phyloP scores from a whole-genome alignment of 2,888 invertebrate species.

The Sylvicola cinctus region DNA sequence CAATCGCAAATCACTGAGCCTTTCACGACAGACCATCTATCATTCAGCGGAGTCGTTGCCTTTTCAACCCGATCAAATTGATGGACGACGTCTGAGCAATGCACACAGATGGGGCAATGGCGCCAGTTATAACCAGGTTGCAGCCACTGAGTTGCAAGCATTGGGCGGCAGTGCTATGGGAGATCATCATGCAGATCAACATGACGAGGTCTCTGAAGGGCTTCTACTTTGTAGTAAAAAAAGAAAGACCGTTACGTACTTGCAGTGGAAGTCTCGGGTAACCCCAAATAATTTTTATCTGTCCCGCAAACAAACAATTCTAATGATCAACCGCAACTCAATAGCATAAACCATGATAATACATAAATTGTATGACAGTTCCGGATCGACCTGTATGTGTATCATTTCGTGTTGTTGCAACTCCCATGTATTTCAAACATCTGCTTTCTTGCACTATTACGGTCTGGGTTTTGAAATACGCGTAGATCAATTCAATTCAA shows the following conservation, averaged over 20 bases:
- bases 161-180: too few relatives aligned
- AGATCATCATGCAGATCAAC: not conserved
- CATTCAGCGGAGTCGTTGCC: slow-evolving; percentile 34
- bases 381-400: too few relatives aligned
- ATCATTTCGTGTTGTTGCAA: too few relatives aligned
- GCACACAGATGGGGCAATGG: slow-evolving; percentile 8
- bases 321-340: not conserved
- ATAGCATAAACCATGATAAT: not conserved
- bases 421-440: too few relatives aligned
- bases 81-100: slow-evolving; percentile 12
- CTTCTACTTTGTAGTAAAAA: slow-evolving; percentile 24
- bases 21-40: slow-evolving; percentile 36
- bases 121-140: not conserved
- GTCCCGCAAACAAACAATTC: not conserved
- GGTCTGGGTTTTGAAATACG: too few relatives aligned
- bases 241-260: slow-evolving; percentile 33
- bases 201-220: slow-evolving; percentile 31
- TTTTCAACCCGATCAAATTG: slow-evolving; percentile 17
- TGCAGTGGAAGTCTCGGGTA: slow-evolving; percentile 41
- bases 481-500: too few relatives aligned
- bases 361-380: too few relatives aligned
- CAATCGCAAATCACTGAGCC: slow-evolving; percentile 27
- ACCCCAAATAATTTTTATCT: slow-evolving; percentile 8
- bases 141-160: too few relatives aligned
- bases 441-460: too few relatives aligned